Percentiles rank a stretch among this genome's conserved stretches.
Evolutionary conservation across 1,140 invertebrate genomes (phyloP).

Genomic region (Papilio polytes): DNA sequence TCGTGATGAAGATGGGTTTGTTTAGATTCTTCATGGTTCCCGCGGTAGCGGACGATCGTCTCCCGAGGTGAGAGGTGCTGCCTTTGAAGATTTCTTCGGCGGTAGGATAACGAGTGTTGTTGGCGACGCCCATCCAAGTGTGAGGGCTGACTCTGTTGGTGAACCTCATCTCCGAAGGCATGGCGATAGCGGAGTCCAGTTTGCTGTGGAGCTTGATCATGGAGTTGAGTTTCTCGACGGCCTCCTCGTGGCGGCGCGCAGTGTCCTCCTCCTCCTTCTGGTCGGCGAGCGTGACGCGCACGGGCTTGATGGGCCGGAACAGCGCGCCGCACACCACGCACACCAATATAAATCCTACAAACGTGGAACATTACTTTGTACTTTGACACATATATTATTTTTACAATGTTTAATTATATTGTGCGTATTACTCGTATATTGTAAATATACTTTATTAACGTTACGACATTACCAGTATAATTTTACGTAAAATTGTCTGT

Average conservation of each 20-base stretch:
- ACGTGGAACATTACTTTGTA: conserved; percentile 40
- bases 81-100: conserved; percentile 88
- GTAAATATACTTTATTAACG: background rate
- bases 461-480: background rate
- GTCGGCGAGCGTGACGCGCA: conserved; percentile 84
- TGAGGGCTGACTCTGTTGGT: conserved; percentile 83
- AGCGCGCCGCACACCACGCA: conserved; percentile 92
- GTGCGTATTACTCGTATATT: no score
- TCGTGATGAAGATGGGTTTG: conserved; percentile 72
- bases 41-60: conserved; percentile 76
- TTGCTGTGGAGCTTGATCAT: conserved; percentile 78
- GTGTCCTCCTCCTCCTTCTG: conserved; percentile 76
- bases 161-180: conserved; percentile 77
- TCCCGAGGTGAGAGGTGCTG: conserved; percentile 85
- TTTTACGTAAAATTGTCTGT: background rate
- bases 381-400: no score
- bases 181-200: conserved; percentile 76
- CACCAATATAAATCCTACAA: conserved; percentile 87
- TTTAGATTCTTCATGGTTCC: conserved; percentile 80
- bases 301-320: conserved; percentile 91
- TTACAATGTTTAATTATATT: no score
- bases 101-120: conserved; percentile 90
- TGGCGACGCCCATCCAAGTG: conserved; percentile 87
- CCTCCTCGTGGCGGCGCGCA: conserved; percentile 73
- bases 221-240: conserved; percentile 76